These are phyloP conservation scores for Lasioglossum malachurum DNA, from an alignment of 2,888 invertebrate genomes.

Conservation along the genomic window DNA sequence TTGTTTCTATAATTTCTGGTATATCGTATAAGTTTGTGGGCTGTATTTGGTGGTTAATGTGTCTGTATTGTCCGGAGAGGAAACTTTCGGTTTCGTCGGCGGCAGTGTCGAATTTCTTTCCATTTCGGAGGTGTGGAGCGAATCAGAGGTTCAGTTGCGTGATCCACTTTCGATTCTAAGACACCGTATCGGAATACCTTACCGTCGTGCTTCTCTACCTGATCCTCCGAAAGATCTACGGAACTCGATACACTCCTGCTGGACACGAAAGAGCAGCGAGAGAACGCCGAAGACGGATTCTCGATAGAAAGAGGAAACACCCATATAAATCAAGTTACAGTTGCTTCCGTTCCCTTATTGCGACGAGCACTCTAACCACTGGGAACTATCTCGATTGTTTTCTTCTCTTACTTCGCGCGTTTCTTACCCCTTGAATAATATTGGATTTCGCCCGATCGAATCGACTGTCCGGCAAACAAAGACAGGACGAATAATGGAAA, in stretches of 20 bases:
- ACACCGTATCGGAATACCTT: constrained; percentile 48
- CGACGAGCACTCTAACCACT: constrained; percentile 65
- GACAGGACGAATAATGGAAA: constrained; percentile 29
- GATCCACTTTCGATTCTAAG: constrained; percentile 38
- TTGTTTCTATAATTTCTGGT: not conserved
- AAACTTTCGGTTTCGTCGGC: not conserved
- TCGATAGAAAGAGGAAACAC: constrained; percentile 72
- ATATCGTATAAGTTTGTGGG: not conserved
- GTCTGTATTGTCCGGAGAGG: not conserved
- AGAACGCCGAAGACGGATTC: constrained; percentile 52
- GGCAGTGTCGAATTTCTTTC: not conserved
- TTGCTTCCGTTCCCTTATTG: constrained; percentile 68
- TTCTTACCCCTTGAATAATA: constrained; percentile 61
- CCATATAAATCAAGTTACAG: constrained; percentile 78
- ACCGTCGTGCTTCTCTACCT: constrained; percentile 51
- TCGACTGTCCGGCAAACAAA: constrained; percentile 23
- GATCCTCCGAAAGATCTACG: constrained; percentile 58
- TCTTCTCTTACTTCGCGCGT: constrained; percentile 51
- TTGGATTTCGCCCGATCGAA: constrained; percentile 58
- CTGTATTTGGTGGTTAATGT: not conserved
- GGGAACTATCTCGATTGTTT: constrained; percentile 60
- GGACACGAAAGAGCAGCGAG: constrained; percentile 67
- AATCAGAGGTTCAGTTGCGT: constrained; percentile 28
- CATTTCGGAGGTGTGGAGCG: not conserved
- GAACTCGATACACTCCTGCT: constrained; percentile 61